A percentile compares a stretch with the other conserved stretches of the same genome.
These are phyloP conservation scores for Morpho achilles DNA, from an alignment of 2,888 invertebrate genomes.

Conservation along the genomic window DNA sequence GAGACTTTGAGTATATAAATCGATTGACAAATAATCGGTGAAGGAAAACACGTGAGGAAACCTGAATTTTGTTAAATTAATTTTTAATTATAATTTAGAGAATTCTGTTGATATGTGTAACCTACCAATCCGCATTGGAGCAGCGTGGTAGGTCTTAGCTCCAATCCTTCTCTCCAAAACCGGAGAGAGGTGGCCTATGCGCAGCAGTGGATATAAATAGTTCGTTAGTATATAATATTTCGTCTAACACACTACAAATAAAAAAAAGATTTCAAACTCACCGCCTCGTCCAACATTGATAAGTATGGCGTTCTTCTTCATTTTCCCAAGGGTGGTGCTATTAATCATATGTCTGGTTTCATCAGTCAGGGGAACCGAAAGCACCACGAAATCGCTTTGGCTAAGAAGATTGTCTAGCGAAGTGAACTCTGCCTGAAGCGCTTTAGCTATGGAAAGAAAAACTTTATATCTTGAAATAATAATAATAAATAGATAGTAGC, in stretches of 20 bases:
- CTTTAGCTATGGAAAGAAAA: slow-evolving; percentile 43
- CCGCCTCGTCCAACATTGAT: slow-evolving; percentile 94
- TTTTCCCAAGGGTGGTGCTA: slow-evolving; percentile 84
- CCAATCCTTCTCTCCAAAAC: no score
- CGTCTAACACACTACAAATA: no score
- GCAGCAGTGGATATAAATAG: no score
- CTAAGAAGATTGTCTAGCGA: slow-evolving; percentile 84
- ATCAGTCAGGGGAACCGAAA: slow-evolving; percentile 87
- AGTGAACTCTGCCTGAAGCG: slow-evolving; percentile 81
- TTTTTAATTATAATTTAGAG: neutral
- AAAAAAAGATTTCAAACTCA: slow-evolving; percentile 28
- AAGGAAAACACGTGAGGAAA: neutral
- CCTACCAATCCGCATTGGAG: no score
- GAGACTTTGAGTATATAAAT: no score
- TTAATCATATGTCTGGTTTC: slow-evolving; percentile 91
- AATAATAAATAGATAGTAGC: no score
- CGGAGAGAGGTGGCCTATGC: no score
- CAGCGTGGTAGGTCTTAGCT: no score
- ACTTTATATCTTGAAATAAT: neutral
- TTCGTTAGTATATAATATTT: no score
- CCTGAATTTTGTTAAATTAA: neutral
- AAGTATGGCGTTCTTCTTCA: slow-evolving; percentile 93
- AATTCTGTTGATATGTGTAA: no score
- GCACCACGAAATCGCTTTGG: slow-evolving; percentile 92
- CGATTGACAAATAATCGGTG: no score